Conservation (phyloP, 1,140 invertebrate genomes). For the Capitella teleta region DNA sequence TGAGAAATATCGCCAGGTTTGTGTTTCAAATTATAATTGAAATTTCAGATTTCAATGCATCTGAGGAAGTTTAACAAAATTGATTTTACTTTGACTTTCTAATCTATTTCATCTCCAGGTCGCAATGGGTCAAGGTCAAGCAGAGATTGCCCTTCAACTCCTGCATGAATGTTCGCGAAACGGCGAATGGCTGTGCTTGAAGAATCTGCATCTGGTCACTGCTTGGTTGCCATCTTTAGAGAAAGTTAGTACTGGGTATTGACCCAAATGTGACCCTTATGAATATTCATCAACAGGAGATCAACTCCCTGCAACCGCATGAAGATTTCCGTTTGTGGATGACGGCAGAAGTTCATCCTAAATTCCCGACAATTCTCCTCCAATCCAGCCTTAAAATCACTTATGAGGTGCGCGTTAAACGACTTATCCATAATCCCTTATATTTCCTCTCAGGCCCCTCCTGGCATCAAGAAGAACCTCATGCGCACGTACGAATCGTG, state of each 20-base stretch:
- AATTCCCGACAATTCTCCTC: constrained; percentile 55
- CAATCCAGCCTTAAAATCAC: constrained; percentile 67
- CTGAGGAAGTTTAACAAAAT: neutral
- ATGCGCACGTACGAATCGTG: constrained; percentile 50
- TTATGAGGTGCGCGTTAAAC: constrained; percentile 66
- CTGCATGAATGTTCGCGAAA: constrained; percentile 47
- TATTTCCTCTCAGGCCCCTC: constrained; percentile 47
- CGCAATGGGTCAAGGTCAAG: constrained; percentile 63
- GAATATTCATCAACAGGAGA: constrained; percentile 39
- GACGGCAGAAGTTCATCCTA: constrained; percentile 57
- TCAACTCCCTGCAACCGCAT: constrained; percentile 51
- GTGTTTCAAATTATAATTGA: constrained; percentile 17
- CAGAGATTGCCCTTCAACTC: constrained; percentile 49
- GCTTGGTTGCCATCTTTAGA: constrained; percentile 64
- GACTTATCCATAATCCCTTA: too few relatives aligned
- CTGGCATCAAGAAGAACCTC: constrained; percentile 56
- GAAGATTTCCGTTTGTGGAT: constrained; percentile 64
- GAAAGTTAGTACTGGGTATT: constrained; percentile 41
- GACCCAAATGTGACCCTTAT: constrained; percentile 5
- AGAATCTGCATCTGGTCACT: constrained; percentile 78
- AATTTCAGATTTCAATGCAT: neutral
- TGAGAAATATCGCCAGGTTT: constrained; percentile 52
- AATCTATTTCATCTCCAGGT: constrained; percentile 50
- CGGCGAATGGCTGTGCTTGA: constrained; percentile 67
- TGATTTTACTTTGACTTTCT: neutral